Evolutionary conservation across 2,797 vertebrate species (phyloP).

Genomic region (Gymnocypris eckloni): DNA sequence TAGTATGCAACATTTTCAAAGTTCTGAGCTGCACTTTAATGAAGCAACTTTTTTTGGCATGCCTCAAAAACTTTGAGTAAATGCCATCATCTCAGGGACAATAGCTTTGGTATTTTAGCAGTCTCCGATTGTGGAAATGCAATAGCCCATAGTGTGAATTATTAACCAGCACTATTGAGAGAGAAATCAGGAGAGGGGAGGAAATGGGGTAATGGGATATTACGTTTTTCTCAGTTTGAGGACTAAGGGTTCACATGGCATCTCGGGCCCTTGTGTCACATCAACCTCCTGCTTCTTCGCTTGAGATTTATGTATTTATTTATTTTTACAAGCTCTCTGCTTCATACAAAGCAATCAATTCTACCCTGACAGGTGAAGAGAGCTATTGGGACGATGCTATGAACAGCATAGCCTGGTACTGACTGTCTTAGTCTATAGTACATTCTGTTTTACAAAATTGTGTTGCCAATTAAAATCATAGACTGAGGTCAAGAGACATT

Average conservation of each 20-base stretch:
- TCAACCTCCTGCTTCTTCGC: conserved; percentile 51
- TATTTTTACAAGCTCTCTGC: conserved; percentile 41
- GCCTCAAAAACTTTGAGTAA: conserved; percentile 8
- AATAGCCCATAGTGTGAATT: conserved; percentile 60
- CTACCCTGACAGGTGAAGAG: conserved; percentile 22
- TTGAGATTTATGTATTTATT: conserved; percentile 46
- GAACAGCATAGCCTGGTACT: conserved; percentile 3
- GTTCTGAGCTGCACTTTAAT: conserved; percentile 46
- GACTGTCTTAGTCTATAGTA: conserved; percentile 5
- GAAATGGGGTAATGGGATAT: conserved; percentile 58
- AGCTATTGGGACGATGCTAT: conserved; percentile 27
- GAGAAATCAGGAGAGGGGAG: conserved; percentile 41
- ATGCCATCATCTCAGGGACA: conserved; percentile 51
- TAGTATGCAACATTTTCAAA: conserved; percentile 1
- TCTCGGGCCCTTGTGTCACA: conserved; percentile 52
- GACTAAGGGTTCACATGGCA: conserved; percentile 55
- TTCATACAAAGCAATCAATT: conserved; percentile 43
- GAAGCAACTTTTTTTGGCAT: neutral
- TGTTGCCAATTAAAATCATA: neutral
- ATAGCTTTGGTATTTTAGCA: conserved; percentile 62
- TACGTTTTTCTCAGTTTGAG: conserved; percentile 56
- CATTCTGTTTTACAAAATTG: neutral
- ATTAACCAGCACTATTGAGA: conserved; percentile 62
- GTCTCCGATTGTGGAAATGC: conserved; percentile 59
- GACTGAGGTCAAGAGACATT: neutral